Conservation (phyloP, 2,797 vertebrate genomes). For the Morus bassanus region DNA sequence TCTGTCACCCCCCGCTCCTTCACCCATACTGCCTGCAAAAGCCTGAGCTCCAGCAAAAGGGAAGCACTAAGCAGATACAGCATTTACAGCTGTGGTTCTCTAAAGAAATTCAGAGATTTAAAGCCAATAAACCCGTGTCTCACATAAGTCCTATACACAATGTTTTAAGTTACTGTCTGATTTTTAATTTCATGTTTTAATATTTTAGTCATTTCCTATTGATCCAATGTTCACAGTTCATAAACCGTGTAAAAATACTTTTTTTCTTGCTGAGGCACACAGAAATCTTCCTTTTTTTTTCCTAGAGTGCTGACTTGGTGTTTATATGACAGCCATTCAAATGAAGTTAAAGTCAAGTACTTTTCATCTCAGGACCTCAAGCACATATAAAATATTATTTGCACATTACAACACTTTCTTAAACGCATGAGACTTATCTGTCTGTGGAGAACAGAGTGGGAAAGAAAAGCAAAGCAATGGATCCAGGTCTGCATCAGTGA, state of each 20-base stretch:
- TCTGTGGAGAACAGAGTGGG: fast-evolving
- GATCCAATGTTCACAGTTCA: not conserved
- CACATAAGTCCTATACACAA: not conserved
- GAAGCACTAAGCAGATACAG: not conserved
- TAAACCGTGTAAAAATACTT: not conserved
- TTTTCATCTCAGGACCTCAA: not conserved
- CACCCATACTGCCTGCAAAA: fast-evolving
- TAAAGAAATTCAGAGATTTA: no score
- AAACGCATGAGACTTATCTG: fast-evolving
- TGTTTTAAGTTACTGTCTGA: not conserved
- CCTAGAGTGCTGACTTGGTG: not conserved
- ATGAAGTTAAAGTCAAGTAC: not conserved
- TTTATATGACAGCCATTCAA: not conserved
- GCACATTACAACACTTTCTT: not conserved
- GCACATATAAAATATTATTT: not conserved
- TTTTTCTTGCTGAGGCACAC: not conserved
- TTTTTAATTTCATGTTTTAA: not conserved
- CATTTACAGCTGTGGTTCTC: not conserved
- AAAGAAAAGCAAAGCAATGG: not conserved
- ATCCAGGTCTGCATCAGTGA: no score
- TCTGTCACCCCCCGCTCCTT: not conserved
- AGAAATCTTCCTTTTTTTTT: not conserved
- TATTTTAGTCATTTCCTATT: not conserved
- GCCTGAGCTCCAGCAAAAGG: not conserved
- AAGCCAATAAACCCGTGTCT: not conserved